phyloP scores from a whole-genome alignment of 2,888 invertebrate species.

The Leptopilina myrica region DNA sequence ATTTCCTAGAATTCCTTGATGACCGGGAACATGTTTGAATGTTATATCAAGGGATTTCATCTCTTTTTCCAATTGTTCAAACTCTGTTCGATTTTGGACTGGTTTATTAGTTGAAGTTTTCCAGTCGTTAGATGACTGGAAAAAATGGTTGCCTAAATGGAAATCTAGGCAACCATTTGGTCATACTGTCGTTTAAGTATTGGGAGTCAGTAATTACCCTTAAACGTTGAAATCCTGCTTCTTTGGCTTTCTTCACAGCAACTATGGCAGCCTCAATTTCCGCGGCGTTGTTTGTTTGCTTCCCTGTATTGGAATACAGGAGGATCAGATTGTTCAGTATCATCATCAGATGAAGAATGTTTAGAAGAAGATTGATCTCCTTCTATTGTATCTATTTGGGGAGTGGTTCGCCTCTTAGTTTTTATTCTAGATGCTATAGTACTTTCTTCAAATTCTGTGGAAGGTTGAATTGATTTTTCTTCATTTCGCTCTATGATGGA shows the following conservation, averaged over 20 bases:
- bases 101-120: neutral
- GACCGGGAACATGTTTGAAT: neutral
- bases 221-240: conserved; percentile 59
- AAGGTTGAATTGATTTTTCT: neutral
- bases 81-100: neutral
- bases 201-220: neutral
- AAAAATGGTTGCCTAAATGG: too few species aligned
- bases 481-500: neutral
- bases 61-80: neutral
- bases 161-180: neutral
- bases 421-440: neutral
- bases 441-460: neutral
- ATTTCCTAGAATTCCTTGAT: neutral
- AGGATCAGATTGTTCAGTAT: neutral
- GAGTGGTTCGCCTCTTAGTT: neutral
- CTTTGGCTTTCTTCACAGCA: conserved; percentile 85
- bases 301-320: neutral
- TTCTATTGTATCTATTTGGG: neutral
- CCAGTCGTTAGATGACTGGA: too few species aligned
- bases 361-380: neutral
- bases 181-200: neutral
- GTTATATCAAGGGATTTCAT: neutral
- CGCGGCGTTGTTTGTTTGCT: too few species aligned
- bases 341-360: neutral
- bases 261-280: conserved; percentile 92